Evolutionary conservation across 2,888 invertebrate genomes (phyloP).

Genomic region (Craniophora ligustri): DNA sequence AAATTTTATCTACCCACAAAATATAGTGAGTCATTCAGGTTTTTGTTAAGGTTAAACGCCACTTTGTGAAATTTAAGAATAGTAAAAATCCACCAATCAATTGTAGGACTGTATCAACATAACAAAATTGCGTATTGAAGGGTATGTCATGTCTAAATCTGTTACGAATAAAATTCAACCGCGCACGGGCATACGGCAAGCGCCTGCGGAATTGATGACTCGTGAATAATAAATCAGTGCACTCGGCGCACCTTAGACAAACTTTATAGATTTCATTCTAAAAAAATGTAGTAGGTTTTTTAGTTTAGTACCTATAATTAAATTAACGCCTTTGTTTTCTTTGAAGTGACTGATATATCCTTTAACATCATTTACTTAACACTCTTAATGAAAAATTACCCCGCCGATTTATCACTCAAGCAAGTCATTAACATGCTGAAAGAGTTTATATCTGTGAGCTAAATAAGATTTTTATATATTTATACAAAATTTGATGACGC

Average conservation of each 20-base stretch:
- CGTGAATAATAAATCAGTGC: not conserved
- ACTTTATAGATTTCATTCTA: too few species aligned
- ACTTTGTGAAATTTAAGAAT: too few species aligned
- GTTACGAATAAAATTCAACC: conserved; percentile 37
- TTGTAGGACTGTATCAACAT: too few species aligned
- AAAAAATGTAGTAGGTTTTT: too few species aligned
- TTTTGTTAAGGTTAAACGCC: too few species aligned
- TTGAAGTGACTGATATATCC: conserved; percentile 41
- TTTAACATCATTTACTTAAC: conserved; percentile 44
- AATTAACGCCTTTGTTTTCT: conserved; percentile 23
- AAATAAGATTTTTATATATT: conserved; percentile 66
- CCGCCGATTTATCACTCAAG: conserved; percentile 64
- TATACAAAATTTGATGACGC: conserved; percentile 75
- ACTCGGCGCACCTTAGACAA: not conserved
- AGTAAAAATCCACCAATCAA: too few species aligned
- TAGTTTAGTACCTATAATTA: too few species aligned
- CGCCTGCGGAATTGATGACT: not conserved
- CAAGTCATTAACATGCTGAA: conserved; percentile 68
- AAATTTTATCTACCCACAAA: not conserved
- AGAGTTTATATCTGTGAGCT: conserved; percentile 71
- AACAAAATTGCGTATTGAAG: conserved; percentile 15
- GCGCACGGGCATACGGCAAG: conserved; percentile 6
- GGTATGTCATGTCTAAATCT: conserved; percentile 41
- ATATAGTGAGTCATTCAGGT: too few species aligned
- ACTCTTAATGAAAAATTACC: conserved; percentile 55